Base-by-base conservation (phyloP, 92 coral and sea anemone species). In the Siderastrea radians region DNA sequence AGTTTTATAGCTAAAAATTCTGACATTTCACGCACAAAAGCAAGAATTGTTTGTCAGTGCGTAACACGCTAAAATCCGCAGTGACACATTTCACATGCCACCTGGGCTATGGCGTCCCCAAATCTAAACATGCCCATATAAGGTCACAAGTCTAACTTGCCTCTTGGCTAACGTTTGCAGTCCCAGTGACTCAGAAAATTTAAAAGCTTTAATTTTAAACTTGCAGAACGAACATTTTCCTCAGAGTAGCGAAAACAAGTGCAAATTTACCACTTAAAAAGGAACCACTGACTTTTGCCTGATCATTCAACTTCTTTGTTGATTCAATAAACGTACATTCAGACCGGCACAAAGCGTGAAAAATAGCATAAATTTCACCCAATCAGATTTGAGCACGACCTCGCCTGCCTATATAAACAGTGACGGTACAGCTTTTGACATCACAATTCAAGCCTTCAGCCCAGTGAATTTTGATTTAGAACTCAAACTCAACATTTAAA, bases 61-160 rank as follows among this genome's bases (percentile, higher is more conserved):
- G 38, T 26, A 26, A 26, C 38, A 26, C 10, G 79, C 19, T 1
- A 44, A 8, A 47, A 78, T 6, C 13, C 69, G 9, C 12, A 45
- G 51, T 16, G 17, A 61, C 64, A 5, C 5, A 19, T 3, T 60
- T 44, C 57, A n/a, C 49, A 62, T 8, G 48, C 82, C 82, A 78
- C 72, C 82, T 61, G 82, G 47, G 58, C 50, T 51, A 13, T 46
- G 49, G 45, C 47, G 47, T 2, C 79, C 68, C n/a, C 10, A 4
- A 46, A 3, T 60, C 43, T 49, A 77, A 77, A 79, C 62, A 79
- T 49, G 48, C 15, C 82, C 73, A 64, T 62, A 79, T 79, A 65
- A 49, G 84, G 84, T 52, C 50, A 79, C 49, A 26, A 26, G 11
- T 10, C 61, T 43, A 54, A 7, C 3, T 50, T n/a, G 74, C 48